Evolutionary conservation across 2,113 vertebrate genomes (phyloP).

Genomic region (Siniperca knerii): DNA sequence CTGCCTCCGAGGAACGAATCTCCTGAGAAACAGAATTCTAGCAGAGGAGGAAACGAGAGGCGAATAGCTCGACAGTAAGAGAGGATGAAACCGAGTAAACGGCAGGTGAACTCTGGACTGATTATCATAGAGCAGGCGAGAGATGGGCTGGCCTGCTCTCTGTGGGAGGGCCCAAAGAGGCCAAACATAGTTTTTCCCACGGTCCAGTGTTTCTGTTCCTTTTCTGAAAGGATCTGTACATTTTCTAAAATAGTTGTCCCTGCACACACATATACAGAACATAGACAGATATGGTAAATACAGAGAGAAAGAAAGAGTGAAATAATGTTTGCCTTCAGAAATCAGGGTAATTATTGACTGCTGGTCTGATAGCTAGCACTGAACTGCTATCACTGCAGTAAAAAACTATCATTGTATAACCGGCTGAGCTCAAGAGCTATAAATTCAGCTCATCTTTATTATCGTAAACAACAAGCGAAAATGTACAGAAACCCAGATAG

Average conservation of each 20-base stretch:
- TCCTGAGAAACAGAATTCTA: neutral
- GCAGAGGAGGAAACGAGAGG: neutral
- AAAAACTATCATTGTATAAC: slow-evolving; percentile 45
- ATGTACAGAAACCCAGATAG: slow-evolving; percentile 18
- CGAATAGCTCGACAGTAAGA: slow-evolving; percentile 31
- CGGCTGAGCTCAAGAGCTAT: slow-evolving; percentile 45
- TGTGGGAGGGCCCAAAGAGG: slow-evolving; percentile 66
- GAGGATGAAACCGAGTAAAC: slow-evolving; percentile 38
- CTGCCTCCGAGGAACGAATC: slow-evolving; percentile 19
- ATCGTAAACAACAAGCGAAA: slow-evolving; percentile 5
- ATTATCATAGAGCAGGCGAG: slow-evolving; percentile 38
- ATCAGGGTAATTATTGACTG: slow-evolving; percentile 73
- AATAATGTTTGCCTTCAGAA: slow-evolving; percentile 53
- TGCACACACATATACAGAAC: slow-evolving; percentile 13
- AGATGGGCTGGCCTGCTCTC: slow-evolving; percentile 54
- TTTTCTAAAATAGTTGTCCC: neutral
- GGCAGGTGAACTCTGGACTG: slow-evolving; percentile 82
- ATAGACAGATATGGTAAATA: slow-evolving; percentile 20
- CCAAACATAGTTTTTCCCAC: slow-evolving; percentile 53
- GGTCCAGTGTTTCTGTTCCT: slow-evolving; percentile 30
- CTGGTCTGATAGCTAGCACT: slow-evolving; percentile 43
- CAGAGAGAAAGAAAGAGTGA: slow-evolving; percentile 32
- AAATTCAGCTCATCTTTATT: slow-evolving; percentile 41
- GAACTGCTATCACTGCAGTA: slow-evolving; percentile 42
- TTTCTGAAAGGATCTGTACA: slow-evolving; percentile 30